Percentiles rank a stretch among this genome's conserved stretches.
phyloP scores from a whole-genome alignment of 2,888 invertebrate genomes.

The Halocaridina rubra region DNA sequence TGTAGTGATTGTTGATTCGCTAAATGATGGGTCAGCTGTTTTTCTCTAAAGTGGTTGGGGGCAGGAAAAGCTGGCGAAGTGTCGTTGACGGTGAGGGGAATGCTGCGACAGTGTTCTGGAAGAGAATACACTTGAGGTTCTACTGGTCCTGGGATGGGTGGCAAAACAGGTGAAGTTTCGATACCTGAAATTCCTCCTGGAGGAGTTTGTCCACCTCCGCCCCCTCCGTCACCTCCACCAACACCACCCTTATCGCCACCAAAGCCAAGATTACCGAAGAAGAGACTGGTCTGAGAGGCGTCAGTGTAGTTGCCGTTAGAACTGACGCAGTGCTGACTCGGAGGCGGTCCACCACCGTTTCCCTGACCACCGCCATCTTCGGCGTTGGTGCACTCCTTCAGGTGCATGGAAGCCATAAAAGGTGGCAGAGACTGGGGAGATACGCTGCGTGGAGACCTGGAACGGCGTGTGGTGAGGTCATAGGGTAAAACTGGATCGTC shows the following conservation, averaged over 20 bases:
- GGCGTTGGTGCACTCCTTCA: slow-evolving; percentile 48
- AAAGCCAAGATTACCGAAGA: slow-evolving; percentile 51
- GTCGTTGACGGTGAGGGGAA: slow-evolving; percentile 44
- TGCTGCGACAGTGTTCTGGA: slow-evolving; percentile 56
- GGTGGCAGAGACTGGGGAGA: slow-evolving; percentile 58
- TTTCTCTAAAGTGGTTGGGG: slow-evolving; percentile 47
- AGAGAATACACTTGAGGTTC: slow-evolving; percentile 52
- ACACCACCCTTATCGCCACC: slow-evolving; percentile 56
- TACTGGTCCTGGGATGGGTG: slow-evolving; percentile 45
- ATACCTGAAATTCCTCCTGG: slow-evolving; percentile 22
- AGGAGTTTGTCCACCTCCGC: slow-evolving; percentile 40
- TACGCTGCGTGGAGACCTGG: slow-evolving; percentile 28
- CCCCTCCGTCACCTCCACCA: slow-evolving; percentile 51
- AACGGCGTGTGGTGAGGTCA: slow-evolving; percentile 52
- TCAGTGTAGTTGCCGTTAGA: slow-evolving; percentile 40
- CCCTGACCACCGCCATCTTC: slow-evolving; percentile 52
- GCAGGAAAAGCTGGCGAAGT: slow-evolving; percentile 48
- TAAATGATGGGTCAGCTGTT: neutral
- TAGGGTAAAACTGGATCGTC: slow-evolving; percentile 49
- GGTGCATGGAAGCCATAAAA: slow-evolving; percentile 48
- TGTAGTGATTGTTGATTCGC: neutral
- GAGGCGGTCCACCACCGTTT: slow-evolving; percentile 41
- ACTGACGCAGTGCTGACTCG: slow-evolving; percentile 28
- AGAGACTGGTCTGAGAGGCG: slow-evolving; percentile 42
- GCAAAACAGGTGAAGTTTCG: slow-evolving; percentile 25